Conservation (phyloP, 2,113 vertebrate species). For the Sceloporus tristichus region DNA sequence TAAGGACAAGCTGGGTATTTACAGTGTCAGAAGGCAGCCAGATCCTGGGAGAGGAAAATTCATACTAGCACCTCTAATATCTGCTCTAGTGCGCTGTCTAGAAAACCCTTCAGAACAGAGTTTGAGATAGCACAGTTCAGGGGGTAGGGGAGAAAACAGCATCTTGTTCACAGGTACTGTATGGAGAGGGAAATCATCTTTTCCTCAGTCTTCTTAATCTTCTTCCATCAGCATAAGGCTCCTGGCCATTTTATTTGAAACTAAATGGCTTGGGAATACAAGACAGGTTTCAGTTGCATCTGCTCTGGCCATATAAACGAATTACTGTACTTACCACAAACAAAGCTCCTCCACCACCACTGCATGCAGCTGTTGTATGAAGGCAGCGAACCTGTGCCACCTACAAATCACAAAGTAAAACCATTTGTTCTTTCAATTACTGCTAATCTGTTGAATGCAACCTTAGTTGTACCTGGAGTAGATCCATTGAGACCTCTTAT, state of each 20-base stretch:
- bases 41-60: too few relatives aligned
- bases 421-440: neutral
- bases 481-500: neutral
- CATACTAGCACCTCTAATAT: too few relatives aligned
- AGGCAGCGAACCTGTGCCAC: constrained; percentile 83
- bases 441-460: neutral
- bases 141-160: too few relatives aligned
- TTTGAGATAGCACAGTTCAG: too few relatives aligned
- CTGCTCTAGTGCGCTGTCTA: too few relatives aligned
- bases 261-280: neutral
- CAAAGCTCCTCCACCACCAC: constrained; percentile 87
- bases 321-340: constrained; percentile 88
- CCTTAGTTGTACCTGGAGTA: neutral
- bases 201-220: too few relatives aligned
- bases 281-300: neutral
- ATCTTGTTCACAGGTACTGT: too few relatives aligned
- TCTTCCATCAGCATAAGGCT: too few relatives aligned
- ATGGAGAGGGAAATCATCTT: too few relatives aligned
- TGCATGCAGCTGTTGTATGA: constrained; percentile 82
- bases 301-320: constrained; percentile 23
- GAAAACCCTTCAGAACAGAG: too few relatives aligned
- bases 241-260: neutral
- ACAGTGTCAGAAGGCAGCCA: too few relatives aligned
- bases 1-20: neutral
- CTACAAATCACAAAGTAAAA: constrained; percentile 71